A percentile compares a stretch with the other conserved stretches of the same genome.
phyloP scores from a whole-genome alignment of 1,140 invertebrate genomes.

The Trichoplusia ni region DNA sequence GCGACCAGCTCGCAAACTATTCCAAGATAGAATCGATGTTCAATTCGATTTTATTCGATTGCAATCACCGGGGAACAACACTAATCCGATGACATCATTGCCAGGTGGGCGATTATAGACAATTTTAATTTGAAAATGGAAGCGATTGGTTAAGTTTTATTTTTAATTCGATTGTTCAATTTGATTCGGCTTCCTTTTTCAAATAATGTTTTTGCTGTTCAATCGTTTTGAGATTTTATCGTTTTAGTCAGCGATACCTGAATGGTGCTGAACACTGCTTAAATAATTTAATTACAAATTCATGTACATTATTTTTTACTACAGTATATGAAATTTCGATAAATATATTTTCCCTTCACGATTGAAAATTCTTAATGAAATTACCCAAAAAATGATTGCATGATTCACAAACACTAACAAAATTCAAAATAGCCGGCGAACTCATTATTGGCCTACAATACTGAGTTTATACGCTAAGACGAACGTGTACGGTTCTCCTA shows the following conservation, averaged over 20 bases:
- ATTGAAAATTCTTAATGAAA: too few species aligned
- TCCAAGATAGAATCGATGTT: constrained; percentile 52
- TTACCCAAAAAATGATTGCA: neutral
- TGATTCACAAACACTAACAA: constrained; percentile 1
- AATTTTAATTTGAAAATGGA: constrained; percentile 44
- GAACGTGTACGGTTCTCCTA: constrained; percentile 15
- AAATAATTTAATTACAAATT: constrained; percentile 12
- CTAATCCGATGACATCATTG: constrained; percentile 49
- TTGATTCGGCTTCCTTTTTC: constrained; percentile 23
- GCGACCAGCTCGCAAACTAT: constrained; percentile 52
- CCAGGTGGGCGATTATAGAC: constrained; percentile 43
- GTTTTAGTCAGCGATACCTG: too few species aligned
- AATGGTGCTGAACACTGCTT: too few species aligned
- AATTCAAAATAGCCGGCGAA: neutral
- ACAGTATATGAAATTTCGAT: too few species aligned
- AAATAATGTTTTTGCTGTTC: constrained; percentile 10
- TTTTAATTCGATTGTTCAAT: constrained; percentile 37
- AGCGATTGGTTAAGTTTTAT: constrained; percentile 22
- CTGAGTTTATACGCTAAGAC: constrained; percentile 5
- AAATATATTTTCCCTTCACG: too few species aligned
- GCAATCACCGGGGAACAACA: constrained; percentile 40
- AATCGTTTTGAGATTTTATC: constrained; percentile 9
- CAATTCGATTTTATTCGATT: constrained; percentile 38
- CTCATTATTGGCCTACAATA: neutral
- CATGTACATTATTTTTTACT: too few species aligned